Evolutionary conservation across 2,113 vertebrate genomes (phyloP), one percentile per base, ranked within the genome.

Genomic region (Lagopus leucura): DNA sequence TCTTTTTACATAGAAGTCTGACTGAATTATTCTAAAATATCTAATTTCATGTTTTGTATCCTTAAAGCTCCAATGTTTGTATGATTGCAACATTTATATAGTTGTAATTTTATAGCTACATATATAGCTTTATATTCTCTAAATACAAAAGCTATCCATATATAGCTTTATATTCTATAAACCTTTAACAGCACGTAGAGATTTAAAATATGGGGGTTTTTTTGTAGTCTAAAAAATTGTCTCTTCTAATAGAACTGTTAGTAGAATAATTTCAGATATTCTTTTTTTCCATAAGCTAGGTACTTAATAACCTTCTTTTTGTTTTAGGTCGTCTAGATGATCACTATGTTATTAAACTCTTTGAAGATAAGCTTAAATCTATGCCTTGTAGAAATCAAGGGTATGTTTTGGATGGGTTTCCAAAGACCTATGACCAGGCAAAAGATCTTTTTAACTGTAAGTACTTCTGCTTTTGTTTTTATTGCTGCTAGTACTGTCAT

Each of bases 321-420:
- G 34, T 67, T 60, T 74, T 76, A 99, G 99, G 98, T 72, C 88
- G 9, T n/a, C 94, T 98, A 63, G 98, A 98, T 60, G 98, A 99
- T 66, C 97, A 97, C 45, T 97, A 98, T 50, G 9, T 98, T 74
- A 92, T 97, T 95, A 96, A 94, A 83, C 94, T 99, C 93, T 42
- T 99, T 63, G 98, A 95, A 88, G 98, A 99, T 38, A 99, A 98
- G 69, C 97, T 99, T 65, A 98, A 80, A 88, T 98, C 98, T 8
- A 98, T 98, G 96, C 98, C 98, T 11, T 99, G 99, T 93, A 98
- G 91, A 74, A 99, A 99, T 93, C 99, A 99, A 87, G 99, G 99
- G 7, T 99, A 98, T 86, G 96, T 99, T 90, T 97, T 99, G 74
- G 99, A 99, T 72, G 98, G 98, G 9, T 99, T 98, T 74, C 99